Evolutionary conservation across 2,113 vertebrate species (phyloP).

Genomic region (Miniopterus natalensis): DNA sequence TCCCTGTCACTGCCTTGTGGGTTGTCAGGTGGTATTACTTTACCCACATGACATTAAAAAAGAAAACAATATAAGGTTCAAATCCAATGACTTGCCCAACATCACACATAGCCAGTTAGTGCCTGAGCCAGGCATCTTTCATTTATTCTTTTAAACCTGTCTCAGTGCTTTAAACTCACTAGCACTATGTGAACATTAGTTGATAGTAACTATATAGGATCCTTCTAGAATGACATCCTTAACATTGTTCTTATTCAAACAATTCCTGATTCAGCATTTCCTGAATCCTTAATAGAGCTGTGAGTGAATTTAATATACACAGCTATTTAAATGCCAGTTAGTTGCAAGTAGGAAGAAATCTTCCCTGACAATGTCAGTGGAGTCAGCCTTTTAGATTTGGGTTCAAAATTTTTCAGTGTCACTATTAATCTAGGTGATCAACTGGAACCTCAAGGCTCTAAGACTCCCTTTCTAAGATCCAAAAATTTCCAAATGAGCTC

Average conservation of each 20-base stretch:
- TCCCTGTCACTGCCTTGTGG: neutral
- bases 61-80: neutral
- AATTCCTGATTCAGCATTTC: slow-evolving; percentile 53
- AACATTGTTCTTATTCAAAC: slow-evolving; percentile 16
- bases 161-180: neutral
- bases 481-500: neutral
- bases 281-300: neutral
- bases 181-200: neutral
- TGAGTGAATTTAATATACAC: slow-evolving; percentile 40
- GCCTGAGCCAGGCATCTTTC: neutral
- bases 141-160: neutral
- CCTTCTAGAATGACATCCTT: slow-evolving; percentile 10
- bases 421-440: slow-evolving; percentile 4
- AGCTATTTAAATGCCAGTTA: slow-evolving; percentile 65
- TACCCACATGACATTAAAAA: neutral
- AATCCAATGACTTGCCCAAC: slow-evolving; percentile 1
- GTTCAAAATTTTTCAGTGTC: slow-evolving; percentile 55
- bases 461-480: neutral
- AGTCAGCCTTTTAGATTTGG: slow-evolving; percentile 55
- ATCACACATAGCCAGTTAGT: neutral
- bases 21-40: neutral
- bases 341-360: slow-evolving; percentile 50
- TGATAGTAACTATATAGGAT: slow-evolving; percentile 34
- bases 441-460: neutral
- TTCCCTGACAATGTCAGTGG: slow-evolving; percentile 49